Percentiles rank a stretch among this genome's conserved stretches.
phyloP scores from a whole-genome alignment of 2,797 vertebrate species.

The Tapirus indicus region DNA sequence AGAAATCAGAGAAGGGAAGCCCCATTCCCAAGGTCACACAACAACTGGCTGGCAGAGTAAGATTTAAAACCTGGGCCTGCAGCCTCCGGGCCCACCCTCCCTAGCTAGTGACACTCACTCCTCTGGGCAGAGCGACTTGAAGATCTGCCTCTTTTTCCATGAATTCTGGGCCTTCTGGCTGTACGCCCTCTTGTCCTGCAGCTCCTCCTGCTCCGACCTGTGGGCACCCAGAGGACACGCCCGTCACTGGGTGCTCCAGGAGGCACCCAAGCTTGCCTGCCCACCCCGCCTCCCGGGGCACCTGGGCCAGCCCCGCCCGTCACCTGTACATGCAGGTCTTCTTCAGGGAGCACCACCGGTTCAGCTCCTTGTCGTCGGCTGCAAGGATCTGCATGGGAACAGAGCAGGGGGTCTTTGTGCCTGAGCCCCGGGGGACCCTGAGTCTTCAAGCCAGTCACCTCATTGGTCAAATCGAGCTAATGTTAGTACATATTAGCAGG shows the following conservation, averaged over 20 bases:
- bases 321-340: conserved; percentile 98
- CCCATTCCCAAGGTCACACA: background rate
- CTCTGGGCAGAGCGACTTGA: conserved; percentile 88
- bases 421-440: fast-evolving
- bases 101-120: conserved; percentile 69
- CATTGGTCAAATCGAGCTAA: background rate
- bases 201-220: conserved; percentile 94
- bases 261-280: fast-evolving
- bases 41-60: background rate
- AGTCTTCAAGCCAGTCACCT: background rate
- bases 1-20: background rate
- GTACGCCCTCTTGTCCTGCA: conserved; percentile 90
- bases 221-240: fast-evolving
- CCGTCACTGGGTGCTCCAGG: background rate
- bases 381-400: conserved; percentile 88
- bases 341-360: conserved; percentile 95
- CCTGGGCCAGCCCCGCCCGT: background rate
- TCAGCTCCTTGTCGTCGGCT: conserved; percentile 94
- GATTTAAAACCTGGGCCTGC: background rate
- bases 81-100: background rate
- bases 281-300: fast-evolving
- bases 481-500: background rate
- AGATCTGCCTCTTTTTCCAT: conserved; percentile 91
- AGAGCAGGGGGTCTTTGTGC: background rate
- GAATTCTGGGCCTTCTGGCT: conserved; percentile 89